phyloP scores from a whole-genome alignment of 2,113 vertebrate genomes.

The Psammodynastes pulverulentus region DNA sequence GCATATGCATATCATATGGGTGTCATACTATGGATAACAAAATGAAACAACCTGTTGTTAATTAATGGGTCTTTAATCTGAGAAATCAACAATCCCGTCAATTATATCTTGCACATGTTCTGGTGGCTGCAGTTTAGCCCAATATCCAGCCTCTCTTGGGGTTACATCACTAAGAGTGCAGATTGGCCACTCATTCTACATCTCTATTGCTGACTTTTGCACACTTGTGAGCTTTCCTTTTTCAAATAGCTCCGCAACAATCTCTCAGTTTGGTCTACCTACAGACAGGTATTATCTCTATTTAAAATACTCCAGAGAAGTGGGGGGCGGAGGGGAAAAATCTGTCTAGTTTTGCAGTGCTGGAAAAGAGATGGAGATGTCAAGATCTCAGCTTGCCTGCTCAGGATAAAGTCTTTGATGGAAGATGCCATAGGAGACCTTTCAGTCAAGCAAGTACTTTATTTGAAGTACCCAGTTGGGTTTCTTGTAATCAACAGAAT shows the following conservation, averaged over 20 bases:
- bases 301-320: background rate
- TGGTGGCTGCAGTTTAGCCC: background rate
- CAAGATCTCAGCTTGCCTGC: slow-evolving; percentile 3
- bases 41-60: background rate
- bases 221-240: background rate
- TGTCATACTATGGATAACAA: background rate
- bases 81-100: background rate
- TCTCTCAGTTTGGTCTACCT: background rate
- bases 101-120: background rate
- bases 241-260: background rate
- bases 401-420: background rate
- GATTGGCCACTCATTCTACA: background rate
- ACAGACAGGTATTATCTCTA: background rate
- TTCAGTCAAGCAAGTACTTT: background rate
- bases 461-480: slow-evolving; percentile 5
- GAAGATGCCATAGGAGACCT: slow-evolving; percentile 1
- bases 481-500: slow-evolving; percentile 3
- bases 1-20: no score
- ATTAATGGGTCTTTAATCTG: background rate
- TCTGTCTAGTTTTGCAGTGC: background rate
- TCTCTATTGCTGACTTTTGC: background rate
- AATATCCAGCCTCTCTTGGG: background rate
- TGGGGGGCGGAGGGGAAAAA: no score
- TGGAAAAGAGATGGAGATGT: background rate
- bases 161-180: background rate